Evolutionary conservation across 1,140 invertebrate species (phyloP).

Genomic region (Scaptomyza graminum): DNA sequence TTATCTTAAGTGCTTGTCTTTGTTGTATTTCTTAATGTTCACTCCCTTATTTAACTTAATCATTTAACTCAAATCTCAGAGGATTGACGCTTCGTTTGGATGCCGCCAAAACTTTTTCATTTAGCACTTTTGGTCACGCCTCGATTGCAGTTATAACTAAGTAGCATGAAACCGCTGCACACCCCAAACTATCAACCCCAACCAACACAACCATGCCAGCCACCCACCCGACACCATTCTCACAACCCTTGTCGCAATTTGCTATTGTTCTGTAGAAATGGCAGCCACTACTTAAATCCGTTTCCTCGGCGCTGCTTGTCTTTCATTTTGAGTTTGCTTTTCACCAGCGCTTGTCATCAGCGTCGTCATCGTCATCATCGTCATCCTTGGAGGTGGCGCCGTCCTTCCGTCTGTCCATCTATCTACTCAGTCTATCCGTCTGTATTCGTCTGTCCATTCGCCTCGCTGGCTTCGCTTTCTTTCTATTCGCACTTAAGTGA

Average conservation of each 20-base stretch:
- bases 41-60: too few species aligned
- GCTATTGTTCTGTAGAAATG: slow-evolving; percentile 60
- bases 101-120: slow-evolving; percentile 24
- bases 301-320: slow-evolving; percentile 64
- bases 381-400: slow-evolving; percentile 50
- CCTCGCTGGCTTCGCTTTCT: slow-evolving; percentile 61
- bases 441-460: slow-evolving; percentile 21
- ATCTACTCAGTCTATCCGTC: slow-evolving; percentile 16
- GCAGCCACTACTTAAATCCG: slow-evolving; percentile 72
- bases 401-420: background rate
- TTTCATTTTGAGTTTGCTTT: slow-evolving; percentile 50
- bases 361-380: slow-evolving; percentile 39
- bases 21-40: too few species aligned
- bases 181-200: background rate
- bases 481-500: slow-evolving; percentile 81
- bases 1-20: too few species aligned
- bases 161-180: slow-evolving; percentile 52
- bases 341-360: slow-evolving; percentile 39
- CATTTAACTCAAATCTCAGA: slow-evolving; percentile 2
- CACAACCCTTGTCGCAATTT: slow-evolving; percentile 30
- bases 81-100: slow-evolving; percentile 3
- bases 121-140: slow-evolving; percentile 30
- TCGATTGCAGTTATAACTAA: slow-evolving; percentile 61
- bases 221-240: background rate
- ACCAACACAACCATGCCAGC: background rate